phyloP scores from a whole-genome alignment of 2,113 vertebrate species.

The Crotophaga sulcirostris region DNA sequence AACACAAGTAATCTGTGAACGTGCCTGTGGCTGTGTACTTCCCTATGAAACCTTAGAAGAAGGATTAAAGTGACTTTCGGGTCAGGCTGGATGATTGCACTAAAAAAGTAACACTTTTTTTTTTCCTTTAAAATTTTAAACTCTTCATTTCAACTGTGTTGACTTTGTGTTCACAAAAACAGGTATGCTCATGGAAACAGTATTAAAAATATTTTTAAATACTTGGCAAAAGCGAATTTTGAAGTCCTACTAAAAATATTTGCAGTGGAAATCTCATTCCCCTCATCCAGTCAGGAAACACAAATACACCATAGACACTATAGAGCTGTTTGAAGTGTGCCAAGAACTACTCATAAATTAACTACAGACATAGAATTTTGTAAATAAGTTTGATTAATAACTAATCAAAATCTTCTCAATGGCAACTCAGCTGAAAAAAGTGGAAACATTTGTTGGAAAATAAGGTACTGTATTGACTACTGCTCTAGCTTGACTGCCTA shows the following conservation, averaged over 20 bases:
- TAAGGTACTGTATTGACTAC: not conserved
- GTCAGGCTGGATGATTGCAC: constrained; percentile 36
- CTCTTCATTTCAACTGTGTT: constrained; percentile 33
- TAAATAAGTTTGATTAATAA: constrained; percentile 52
- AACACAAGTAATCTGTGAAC: constrained; percentile 53
- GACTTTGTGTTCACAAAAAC: constrained; percentile 50
- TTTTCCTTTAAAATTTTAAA: constrained; percentile 42
- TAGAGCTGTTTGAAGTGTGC: constrained; percentile 17
- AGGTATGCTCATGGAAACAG: constrained; percentile 46
- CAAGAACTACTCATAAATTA: constrained; percentile 59
- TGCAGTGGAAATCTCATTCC: constrained; percentile 58
- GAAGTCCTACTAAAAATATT: constrained; percentile 50
- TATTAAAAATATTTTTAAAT: constrained; percentile 63
- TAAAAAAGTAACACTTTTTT: not conserved
- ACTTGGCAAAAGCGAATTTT: constrained; percentile 52
- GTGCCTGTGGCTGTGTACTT: constrained; percentile 55
- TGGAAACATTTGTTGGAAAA: constrained; percentile 23
- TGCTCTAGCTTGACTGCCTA: not conserved
- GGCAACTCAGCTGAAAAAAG: not conserved
- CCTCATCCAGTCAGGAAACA: constrained; percentile 46
- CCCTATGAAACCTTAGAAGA: constrained; percentile 49
- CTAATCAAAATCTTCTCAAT: constrained; percentile 11
- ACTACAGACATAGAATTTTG: constrained; percentile 5
- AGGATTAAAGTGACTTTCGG: constrained; percentile 60
- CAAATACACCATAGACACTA: constrained; percentile 10